These are phyloP conservation scores for Corvus hawaiiensis DNA, from an alignment of 2,113 vertebrate species.

Conservation along the genomic window DNA sequence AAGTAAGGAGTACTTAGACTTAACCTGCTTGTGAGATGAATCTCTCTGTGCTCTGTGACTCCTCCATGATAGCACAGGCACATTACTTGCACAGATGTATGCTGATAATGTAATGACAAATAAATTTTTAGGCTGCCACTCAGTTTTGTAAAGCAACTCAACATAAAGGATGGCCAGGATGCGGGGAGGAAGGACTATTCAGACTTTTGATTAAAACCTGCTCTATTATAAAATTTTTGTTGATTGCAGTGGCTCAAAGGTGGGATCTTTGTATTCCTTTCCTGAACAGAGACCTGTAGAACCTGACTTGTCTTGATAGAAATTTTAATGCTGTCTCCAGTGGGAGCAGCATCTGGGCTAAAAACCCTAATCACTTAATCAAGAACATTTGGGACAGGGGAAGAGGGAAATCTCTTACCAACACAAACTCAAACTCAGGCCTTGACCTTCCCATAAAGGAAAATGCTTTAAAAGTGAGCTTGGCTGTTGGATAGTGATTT, in stretches of 20 bases:
- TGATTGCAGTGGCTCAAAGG: neutral
- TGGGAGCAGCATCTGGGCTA: neutral
- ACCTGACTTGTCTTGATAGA: neutral
- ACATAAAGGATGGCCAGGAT: neutral
- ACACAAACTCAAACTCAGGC: neutral
- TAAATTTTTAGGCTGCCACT: neutral
- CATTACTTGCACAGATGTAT: neutral
- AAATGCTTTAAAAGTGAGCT: neutral
- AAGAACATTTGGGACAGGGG: neutral
- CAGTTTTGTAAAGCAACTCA: neutral
- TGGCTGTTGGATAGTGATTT: neutral
- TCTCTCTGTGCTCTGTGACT: neutral
- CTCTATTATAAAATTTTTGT: neutral
- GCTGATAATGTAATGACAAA: neutral
- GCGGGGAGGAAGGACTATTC: neutral
- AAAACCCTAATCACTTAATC: neutral
- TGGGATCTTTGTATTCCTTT: neutral
- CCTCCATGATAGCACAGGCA: neutral
- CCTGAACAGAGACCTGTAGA: neutral
- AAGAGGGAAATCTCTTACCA: neutral
- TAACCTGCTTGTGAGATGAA: neutral
- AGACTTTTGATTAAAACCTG: neutral
- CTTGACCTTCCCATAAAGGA: neutral
- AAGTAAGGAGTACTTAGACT: neutral
- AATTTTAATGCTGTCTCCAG: neutral